A percentile compares a stretch with the other conserved stretches of the same genome.
phyloP scores from a whole-genome alignment of 2,113 vertebrate species.

The Limnothrissa miodon region DNA sequence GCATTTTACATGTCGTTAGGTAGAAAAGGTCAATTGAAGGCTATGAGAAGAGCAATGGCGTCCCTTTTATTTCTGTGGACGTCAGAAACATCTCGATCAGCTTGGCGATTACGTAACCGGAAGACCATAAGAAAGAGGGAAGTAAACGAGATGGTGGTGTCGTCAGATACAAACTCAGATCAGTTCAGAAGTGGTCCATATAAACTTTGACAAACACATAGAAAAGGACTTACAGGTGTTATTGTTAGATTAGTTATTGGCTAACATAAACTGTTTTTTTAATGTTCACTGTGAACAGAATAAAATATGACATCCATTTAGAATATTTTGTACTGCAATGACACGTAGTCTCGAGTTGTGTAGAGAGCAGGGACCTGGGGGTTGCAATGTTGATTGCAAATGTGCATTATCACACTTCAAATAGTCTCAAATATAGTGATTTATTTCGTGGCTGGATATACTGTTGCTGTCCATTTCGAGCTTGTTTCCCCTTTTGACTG shows the following conservation, averaged over 20 bases:
- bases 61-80: conserved; percentile 46
- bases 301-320: not conserved
- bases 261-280: too few relatives aligned
- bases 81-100: conserved; percentile 27
- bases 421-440: not conserved
- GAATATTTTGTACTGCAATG: not conserved
- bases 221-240: not conserved
- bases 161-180: not conserved
- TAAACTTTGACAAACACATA: not conserved
- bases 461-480: not conserved
- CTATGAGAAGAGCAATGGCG: conserved; percentile 50
- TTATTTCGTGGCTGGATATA: not conserved
- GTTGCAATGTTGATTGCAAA: not conserved
- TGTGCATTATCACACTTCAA: too few relatives aligned
- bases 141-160: not conserved
- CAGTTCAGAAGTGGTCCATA: not conserved
- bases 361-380: not conserved
- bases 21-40: conserved; percentile 62
- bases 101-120: conserved; percentile 16
- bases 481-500: not conserved
- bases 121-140: conserved; percentile 4
- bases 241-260: not conserved
- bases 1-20: not conserved
- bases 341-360: not conserved
- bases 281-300: too few relatives aligned